Base-by-base conservation (phyloP, 2,797 vertebrate genomes). In the Cygnus olor region DNA sequence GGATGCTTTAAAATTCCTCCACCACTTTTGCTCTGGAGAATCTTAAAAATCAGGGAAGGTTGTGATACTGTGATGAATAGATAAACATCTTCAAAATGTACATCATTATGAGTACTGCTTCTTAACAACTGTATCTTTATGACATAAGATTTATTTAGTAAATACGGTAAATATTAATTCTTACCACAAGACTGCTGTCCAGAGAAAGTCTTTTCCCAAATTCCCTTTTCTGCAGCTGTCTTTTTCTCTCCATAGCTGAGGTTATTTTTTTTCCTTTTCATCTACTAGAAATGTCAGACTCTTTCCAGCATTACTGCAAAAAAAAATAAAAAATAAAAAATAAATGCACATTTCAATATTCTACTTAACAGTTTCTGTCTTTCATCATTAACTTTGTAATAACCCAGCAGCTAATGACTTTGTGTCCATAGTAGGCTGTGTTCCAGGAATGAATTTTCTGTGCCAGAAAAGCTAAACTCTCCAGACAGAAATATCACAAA, bases 111-210 rank as follows among this genome's bases (percentile, higher is more conserved):
- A 92, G 66, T 80, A 93, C 64, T 94, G 79, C 40, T 85, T 94
- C 85, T 85, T 91, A 95, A 95, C 60, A 96, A 77, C 47, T 71
- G 57, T 30, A 65, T 44, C 72, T 94, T 93, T 92, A 93, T 89
- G 89, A 91, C 84, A 96, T 96, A 95, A 94, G 15, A 92, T 74
- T 94, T 53, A 93, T 65, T 94, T 53, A 82, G 44, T 87, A 95
- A 96, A 97, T 91, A 68, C 32, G 88, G 40, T 57, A 90, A 97
- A 95, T 94, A 96, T 89, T 95, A 70, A 93, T 97, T 98, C 99
- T 99, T 97, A 99, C 99, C 98, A 97, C 97, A 57, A 98, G 97
- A 95, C 98, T 97, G 97, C 98, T 98, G 95, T 98, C 98, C 92
- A 98, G 97, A 95, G 98, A 98, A 91, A 98, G 94, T 65, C 98